Base-by-base conservation (phyloP, 2,797 vertebrate species). In the Heliangelus exortis region DNA sequence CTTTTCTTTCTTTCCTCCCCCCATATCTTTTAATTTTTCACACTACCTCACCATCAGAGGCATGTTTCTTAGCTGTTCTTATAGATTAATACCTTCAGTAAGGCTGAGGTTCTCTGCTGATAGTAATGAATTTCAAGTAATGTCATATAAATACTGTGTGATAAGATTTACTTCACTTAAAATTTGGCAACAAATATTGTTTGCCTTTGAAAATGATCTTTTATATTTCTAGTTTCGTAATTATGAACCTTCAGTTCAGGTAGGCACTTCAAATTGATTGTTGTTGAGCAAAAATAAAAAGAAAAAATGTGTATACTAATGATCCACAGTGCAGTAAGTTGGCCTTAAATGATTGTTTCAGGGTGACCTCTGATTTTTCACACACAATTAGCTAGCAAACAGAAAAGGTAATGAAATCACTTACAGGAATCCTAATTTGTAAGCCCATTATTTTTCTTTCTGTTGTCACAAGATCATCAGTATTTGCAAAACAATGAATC, bases 341-440 rank as follows among this genome's bases (percentile, higher is more conserved):
- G 58, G n/a, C 54, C 39, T 87, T 68, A 93, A 88, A 84, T 39
- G 28, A 80, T 69, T 88, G 50, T 87, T 83, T 78, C 87, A 87
- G 54, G 28, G 68, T 93, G 92, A 94, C 90, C 92, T 95, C 43
- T 75, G 71, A 84, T 90, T 91, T 94, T 95, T 92, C 76, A 88
- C 81, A 89, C 76, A 66, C 55, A 89, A 72, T 94, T 95, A 95
- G 43, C 50, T 58, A 65, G 47, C 25, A 92, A 93, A 89, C 17
- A 79, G 61, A 81, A 96, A 90, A 85, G 26, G 5, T 39, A 91
- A 93, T 83, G 69, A 72, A 93, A 75, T 10, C 66, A 62, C 11
- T 72, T 87, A 51, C n/a, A 92, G 51, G 50, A 89, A 78, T 66
- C 89, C 20, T 50, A 87, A 80, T 47, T 87, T 85, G 84, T 61